These are phyloP conservation scores for Steinernema carpocapsae DNA, from an alignment of 2,888 invertebrate genomes.

Conservation along the genomic window DNA sequence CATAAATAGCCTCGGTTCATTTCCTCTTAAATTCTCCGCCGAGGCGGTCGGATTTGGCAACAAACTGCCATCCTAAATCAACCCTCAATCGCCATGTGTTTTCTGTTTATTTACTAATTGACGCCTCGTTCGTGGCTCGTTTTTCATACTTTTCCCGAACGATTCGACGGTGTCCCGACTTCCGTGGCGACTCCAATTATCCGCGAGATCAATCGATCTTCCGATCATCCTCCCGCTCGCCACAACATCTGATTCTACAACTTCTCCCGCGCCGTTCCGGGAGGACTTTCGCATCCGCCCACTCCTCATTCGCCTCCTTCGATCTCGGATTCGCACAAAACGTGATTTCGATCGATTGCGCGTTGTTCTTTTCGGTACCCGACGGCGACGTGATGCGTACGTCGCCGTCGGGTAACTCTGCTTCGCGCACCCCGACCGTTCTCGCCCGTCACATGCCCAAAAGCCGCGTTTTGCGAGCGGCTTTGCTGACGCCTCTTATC, in stretches of 20 bases:
- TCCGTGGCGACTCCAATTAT: constrained; percentile 7
- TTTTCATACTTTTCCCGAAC: constrained; percentile 2
- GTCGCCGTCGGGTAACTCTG: constrained; percentile 11
- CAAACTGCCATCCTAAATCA: background rate
- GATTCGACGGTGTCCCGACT: background rate
- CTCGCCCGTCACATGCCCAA: background rate
- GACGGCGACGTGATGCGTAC: constrained; percentile 1
- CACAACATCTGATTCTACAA: background rate
- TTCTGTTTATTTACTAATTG: constrained; percentile 20
- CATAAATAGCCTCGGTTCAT: too few species aligned
- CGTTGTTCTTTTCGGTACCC: constrained; percentile 32
- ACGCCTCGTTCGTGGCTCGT: constrained; percentile 20
- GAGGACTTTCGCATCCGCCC: background rate
- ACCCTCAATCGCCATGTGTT: constrained; percentile 26
- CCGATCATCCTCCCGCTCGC: background rate
- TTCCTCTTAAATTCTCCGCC: too few species aligned
- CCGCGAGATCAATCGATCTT: constrained; percentile 21
- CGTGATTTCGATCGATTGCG: constrained; percentile 33
- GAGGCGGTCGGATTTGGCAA: too few species aligned
- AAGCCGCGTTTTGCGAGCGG: background rate
- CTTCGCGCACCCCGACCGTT: constrained; percentile 18
- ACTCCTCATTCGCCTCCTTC: background rate
- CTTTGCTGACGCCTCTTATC: background rate
- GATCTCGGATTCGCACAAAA: constrained; percentile 8
- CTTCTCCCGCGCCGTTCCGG: background rate